phyloP scores from a whole-genome alignment of 2,888 invertebrate genomes.

The Lissocephala sabroskyi region DNA sequence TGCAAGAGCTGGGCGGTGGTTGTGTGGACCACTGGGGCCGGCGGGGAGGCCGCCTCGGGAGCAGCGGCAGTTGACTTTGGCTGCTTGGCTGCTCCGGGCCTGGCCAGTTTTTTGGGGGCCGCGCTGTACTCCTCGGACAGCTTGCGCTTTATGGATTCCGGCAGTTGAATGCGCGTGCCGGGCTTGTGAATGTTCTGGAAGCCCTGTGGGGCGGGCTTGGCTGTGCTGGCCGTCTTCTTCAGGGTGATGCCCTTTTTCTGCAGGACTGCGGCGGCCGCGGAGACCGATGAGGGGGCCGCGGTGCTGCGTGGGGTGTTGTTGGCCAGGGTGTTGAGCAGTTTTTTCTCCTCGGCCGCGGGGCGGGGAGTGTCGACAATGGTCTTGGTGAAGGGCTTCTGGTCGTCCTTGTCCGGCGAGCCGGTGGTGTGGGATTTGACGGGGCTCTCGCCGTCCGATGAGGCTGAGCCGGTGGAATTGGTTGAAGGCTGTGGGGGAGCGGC shows the following conservation, averaged over 20 bases:
- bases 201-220: too few species aligned
- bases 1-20: constrained; percentile 52
- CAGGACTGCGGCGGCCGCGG: constrained; percentile 52
- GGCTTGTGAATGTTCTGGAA: background rate
- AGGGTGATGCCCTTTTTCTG: constrained; percentile 68
- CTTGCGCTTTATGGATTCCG: constrained; percentile 65
- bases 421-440: constrained; percentile 55
- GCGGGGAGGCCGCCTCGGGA: constrained; percentile 22
- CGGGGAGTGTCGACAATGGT: constrained; percentile 41
- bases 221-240: constrained; percentile 46
- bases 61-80: constrained; percentile 25
- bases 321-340: constrained; percentile 47
- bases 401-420: constrained; percentile 63
- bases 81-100: constrained; percentile 19
- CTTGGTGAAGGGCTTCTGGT: constrained; percentile 31
- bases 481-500: too few species aligned
- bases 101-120: constrained; percentile 22
- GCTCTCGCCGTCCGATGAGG: constrained; percentile 65
- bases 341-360: constrained; percentile 44
- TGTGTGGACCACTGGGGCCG: constrained; percentile 36
- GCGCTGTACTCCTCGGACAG: constrained; percentile 48
- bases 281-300: constrained; percentile 22
- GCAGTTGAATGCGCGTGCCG: constrained; percentile 60
- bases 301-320: constrained; percentile 28
- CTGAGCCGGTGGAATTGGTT: constrained; percentile 47